Percentiles rank a stretch among this genome's conserved stretches.
phyloP scores from a whole-genome alignment of 2,888 invertebrate genomes.

The Willowsia nigromaculata region DNA sequence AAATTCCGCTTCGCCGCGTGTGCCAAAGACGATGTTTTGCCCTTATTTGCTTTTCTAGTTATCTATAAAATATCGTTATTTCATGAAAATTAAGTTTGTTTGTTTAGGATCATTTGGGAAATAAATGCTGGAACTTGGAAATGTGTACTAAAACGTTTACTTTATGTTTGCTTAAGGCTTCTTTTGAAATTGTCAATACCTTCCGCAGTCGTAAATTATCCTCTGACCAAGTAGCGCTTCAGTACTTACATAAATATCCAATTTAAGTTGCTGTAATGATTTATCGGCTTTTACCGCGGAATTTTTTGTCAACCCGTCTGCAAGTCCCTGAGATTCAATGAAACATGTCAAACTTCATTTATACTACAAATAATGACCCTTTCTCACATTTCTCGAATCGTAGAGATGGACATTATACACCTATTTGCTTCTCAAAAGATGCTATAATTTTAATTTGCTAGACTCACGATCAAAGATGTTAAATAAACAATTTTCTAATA shows the following conservation, averaged over 20 bases:
- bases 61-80: not conserved
- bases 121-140: not conserved
- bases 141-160: not conserved
- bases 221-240: too few relatives aligned
- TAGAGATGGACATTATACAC: too few relatives aligned
- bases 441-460: too few relatives aligned
- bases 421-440: too few relatives aligned
- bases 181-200: constrained; percentile 23
- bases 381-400: too few relatives aligned
- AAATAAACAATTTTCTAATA: too few relatives aligned
- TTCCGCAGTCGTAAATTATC: not conserved
- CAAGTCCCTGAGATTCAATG: too few relatives aligned
- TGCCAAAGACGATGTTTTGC: not conserved
- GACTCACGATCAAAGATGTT: too few relatives aligned
- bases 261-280: constrained; percentile 29
- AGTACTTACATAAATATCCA: too few relatives aligned
- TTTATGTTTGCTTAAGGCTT: not conserved
- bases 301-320: not conserved
- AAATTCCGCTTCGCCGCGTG: not conserved
- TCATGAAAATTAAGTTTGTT: not conserved
- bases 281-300: constrained; percentile 52
- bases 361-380: too few relatives aligned
- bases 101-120: not conserved
- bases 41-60: not conserved
- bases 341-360: too few relatives aligned